A percentile compares a stretch with the other conserved stretches of the same genome.
Conservation (phyloP, 2,797 vertebrate genomes). For the Argya squamiceps region DNA sequence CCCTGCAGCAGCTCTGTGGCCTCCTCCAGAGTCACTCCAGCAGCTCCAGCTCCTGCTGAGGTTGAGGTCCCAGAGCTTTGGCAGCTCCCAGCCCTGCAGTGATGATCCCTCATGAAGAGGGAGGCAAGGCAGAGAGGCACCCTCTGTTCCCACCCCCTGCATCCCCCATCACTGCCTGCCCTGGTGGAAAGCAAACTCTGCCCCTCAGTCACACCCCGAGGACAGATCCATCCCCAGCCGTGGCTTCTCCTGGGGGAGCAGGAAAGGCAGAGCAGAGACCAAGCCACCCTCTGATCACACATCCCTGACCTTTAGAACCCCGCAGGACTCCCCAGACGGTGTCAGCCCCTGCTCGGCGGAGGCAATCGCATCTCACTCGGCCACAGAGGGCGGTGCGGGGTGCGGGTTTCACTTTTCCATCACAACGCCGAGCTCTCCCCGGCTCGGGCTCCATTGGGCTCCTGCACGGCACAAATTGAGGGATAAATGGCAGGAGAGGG, state of each 20-base stretch:
- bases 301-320: not conserved
- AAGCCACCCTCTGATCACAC: not conserved
- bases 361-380: rapidly evolving
- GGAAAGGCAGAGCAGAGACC: not conserved
- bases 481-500: not conserved
- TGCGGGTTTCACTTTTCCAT: not conserved
- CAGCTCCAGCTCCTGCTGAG: not conserved
- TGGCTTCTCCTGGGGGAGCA: not conserved
- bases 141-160: not conserved
- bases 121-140: not conserved
- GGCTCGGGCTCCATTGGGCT: not conserved
- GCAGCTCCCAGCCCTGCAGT: not conserved
- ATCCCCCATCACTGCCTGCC: too few relatives aligned
- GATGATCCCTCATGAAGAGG: rapidly evolving
- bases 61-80: too few relatives aligned
- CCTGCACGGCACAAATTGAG: not conserved
- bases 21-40: not conserved
- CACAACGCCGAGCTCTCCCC: not conserved
- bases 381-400: not conserved
- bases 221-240: not conserved
- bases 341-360: not conserved
- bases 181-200: not conserved
- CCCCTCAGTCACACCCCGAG: not conserved
- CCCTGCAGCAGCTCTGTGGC: rapidly evolving
- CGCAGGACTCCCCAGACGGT: not conserved